These are phyloP conservation scores for Astatotilapia flaviijosephi DNA, from an alignment of 2,113 vertebrate genomes.

Conservation along the genomic window DNA sequence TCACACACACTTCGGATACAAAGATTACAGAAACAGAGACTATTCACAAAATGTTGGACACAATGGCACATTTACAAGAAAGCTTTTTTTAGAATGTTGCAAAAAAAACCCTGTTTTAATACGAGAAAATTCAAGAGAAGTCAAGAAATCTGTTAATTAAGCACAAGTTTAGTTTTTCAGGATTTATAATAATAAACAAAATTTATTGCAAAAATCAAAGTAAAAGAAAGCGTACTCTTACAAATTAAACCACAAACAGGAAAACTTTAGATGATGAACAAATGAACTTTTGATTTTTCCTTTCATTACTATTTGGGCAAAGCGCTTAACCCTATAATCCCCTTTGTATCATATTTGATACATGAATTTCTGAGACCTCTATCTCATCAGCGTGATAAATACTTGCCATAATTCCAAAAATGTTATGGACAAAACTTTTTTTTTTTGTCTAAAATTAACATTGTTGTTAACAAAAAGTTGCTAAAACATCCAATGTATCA, in stretches of 20 bases:
- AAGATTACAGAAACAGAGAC: neutral
- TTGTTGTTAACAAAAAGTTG: neutral
- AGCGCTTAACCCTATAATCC: neutral
- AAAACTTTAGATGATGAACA: neutral
- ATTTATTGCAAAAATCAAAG: neutral
- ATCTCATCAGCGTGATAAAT: neutral
- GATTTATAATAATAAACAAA: neutral
- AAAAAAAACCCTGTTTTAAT: rapidly evolving
- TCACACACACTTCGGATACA: neutral
- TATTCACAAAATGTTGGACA: neutral
- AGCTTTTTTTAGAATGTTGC: neutral
- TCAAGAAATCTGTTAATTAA: neutral
- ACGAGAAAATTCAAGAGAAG: neutral
- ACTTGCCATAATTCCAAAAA: neutral
- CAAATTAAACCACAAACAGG: neutral
- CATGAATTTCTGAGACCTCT: neutral
- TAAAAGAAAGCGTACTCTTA: neutral
- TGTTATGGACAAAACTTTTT: neutral
- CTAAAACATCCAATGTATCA: neutral
- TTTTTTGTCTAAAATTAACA: neutral
- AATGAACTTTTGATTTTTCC: neutral
- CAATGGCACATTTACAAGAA: neutral
- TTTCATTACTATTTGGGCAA: neutral
- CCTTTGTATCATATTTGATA: neutral
- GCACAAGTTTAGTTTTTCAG: neutral